A percentile compares a stretch with the other conserved stretches of the same genome.
phyloP scores from a whole-genome alignment of 2,888 invertebrate genomes.

The Meandrusa payeni region DNA sequence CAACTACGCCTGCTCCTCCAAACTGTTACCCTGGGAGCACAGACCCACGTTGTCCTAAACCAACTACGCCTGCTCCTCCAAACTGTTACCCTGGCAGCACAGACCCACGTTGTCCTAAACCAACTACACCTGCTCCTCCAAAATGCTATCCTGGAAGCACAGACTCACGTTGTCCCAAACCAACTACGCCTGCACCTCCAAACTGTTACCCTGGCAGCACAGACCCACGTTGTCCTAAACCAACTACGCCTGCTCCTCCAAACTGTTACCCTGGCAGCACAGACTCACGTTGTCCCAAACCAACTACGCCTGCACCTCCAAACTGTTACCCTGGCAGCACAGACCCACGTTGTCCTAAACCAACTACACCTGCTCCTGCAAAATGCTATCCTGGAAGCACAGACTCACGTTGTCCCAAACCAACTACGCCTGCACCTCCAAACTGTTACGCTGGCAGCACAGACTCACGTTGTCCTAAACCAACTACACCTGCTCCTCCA shows the following conservation, averaged over 20 bases:
- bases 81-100: slow-evolving; percentile 41
- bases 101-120: slow-evolving; percentile 47
- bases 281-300: slow-evolving; percentile 46
- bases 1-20: slow-evolving; percentile 27
- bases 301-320: slow-evolving; percentile 35
- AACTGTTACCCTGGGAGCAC: not conserved
- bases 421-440: slow-evolving; percentile 39
- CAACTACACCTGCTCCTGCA: slow-evolving; percentile 34
- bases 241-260: slow-evolving; percentile 35
- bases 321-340: slow-evolving; percentile 44
- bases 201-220: slow-evolving; percentile 40
- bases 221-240: slow-evolving; percentile 45
- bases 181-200: slow-evolving; percentile 35
- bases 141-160: slow-evolving; percentile 34
- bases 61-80: slow-evolving; percentile 38
- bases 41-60: slow-evolving; percentile 43
- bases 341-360: slow-evolving; percentile 35
- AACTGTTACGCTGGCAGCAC: slow-evolving; percentile 34
- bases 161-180: slow-evolving; percentile 34
- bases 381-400: slow-evolving; percentile 47
- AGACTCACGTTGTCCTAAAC: slow-evolving; percentile 40
- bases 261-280: slow-evolving; percentile 41
- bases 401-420: slow-evolving; percentile 45
- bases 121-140: slow-evolving; percentile 34
- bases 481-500: slow-evolving; percentile 31